Percentiles rank a stretch among this genome's conserved stretches.
These are phyloP conservation scores for Myopa tessellatipennis DNA, from an alignment of 2,888 invertebrate species.

Conservation along the genomic window DNA sequence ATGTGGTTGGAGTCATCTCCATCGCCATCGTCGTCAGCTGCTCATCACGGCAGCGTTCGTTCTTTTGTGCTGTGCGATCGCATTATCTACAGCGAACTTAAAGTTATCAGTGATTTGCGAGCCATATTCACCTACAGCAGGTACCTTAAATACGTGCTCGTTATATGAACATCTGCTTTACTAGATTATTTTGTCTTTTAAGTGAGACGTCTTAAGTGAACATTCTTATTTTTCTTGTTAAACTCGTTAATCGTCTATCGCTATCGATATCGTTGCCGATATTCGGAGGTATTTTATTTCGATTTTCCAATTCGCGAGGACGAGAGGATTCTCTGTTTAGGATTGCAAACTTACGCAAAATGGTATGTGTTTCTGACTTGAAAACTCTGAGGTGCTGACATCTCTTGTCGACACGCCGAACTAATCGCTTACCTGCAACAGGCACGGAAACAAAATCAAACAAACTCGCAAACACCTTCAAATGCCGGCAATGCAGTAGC, in stretches of 20 bases:
- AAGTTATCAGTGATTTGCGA: slow-evolving; percentile 7
- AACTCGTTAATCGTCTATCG: not conserved
- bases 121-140: not conserved
- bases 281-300: not conserved
- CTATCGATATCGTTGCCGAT: not conserved
- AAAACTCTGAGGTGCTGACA: slow-evolving; percentile 39
- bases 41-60: not conserved
- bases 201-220: too few relatives aligned
- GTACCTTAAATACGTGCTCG: slow-evolving; percentile 19
- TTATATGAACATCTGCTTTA: too few relatives aligned
- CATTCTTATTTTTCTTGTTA: too few relatives aligned
- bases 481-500: slow-evolving; percentile 46
- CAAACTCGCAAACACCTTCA: slow-evolving; percentile 37
- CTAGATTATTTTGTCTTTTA: too few relatives aligned
- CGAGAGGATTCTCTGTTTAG: not conserved
- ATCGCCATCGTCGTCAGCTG: not conserved
- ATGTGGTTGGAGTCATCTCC: not conserved
- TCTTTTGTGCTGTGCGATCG: too few relatives aligned
- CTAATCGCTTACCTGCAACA: slow-evolving; percentile 31
- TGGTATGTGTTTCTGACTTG: not conserved
- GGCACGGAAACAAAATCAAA: not conserved
- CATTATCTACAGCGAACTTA: not conserved
- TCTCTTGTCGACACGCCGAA: slow-evolving; percentile 40
- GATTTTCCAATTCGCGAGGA: not conserved
- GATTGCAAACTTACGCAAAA: not conserved